Percentiles rank a stretch among this genome's conserved stretches.
Evolutionary conservation across 2,888 invertebrate species (phyloP).

Genomic region (Drosophila paramelanica): DNA sequence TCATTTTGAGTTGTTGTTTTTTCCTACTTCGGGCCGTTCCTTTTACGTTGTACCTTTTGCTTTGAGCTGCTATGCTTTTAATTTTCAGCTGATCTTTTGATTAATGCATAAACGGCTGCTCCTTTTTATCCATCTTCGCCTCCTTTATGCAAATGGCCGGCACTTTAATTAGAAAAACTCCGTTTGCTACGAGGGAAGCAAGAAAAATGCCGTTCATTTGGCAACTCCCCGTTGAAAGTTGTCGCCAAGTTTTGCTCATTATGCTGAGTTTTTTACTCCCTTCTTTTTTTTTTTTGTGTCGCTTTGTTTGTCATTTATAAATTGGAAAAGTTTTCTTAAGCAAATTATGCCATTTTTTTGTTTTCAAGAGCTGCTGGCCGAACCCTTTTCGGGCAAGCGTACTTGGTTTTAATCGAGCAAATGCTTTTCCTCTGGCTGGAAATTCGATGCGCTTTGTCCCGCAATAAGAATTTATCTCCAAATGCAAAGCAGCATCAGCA

Average conservation of each 20-base stretch:
- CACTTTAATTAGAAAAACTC: conserved; percentile 75
- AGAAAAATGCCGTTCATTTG: conserved; percentile 64
- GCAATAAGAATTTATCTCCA: conserved; percentile 35
- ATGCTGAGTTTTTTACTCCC: conserved; percentile 45
- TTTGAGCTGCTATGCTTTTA: conserved; percentile 57
- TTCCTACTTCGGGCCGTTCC: conserved; percentile 26
- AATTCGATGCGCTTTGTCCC: conserved; percentile 49
- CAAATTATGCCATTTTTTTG: conserved; percentile 73
- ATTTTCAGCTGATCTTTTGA: conserved; percentile 80
- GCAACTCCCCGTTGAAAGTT: conserved; percentile 34
- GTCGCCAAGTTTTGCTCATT: conserved; percentile 66
- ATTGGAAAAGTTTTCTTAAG: conserved; percentile 82
- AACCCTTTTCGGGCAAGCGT: conserved; percentile 39
- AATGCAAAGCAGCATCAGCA: conserved; percentile 52
- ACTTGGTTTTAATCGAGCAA: conserved; percentile 52
- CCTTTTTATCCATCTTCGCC: conserved; percentile 37
- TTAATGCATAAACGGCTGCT: conserved; percentile 75
- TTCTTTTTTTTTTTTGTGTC: conserved; percentile 32
- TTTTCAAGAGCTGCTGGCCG: background rate
- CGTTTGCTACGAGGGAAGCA: conserved; percentile 11
- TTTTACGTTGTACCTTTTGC: conserved; percentile 31
- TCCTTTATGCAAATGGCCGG: conserved; percentile 69
- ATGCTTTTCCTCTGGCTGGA: conserved; percentile 42
- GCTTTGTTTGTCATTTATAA: conserved; percentile 81
- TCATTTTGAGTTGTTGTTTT: conserved; percentile 1